These are phyloP conservation scores for Ciconia stormi DNA, from an alignment of 2,113 vertebrate genomes.

Conservation along the genomic window DNA sequence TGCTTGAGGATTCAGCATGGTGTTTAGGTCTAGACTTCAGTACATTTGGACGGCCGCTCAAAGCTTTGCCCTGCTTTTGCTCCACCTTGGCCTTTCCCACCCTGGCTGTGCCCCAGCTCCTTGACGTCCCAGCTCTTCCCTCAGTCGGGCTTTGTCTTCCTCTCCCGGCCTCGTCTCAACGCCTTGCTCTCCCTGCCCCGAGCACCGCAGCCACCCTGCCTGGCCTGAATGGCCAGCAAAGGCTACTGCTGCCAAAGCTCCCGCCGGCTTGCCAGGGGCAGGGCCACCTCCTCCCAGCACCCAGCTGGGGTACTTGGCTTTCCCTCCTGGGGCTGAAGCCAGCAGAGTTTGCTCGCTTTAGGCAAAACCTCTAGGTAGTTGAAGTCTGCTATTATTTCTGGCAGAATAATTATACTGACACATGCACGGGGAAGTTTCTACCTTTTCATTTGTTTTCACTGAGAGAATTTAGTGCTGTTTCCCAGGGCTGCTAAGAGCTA, in stretches of 20 bases:
- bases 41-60: neutral
- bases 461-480: neutral
- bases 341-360: neutral
- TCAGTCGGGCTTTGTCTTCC: neutral
- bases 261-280: neutral
- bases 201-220: neutral
- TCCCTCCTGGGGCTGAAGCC: neutral
- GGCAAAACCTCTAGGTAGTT: neutral
- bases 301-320: neutral
- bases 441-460: neutral
- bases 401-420: neutral
- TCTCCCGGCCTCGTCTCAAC: neutral
- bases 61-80: neutral
- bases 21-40: neutral
- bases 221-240: neutral
- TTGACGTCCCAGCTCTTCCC: neutral
- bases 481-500: neutral
- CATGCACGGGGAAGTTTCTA: rapidly evolving
- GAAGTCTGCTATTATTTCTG: neutral
- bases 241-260: neutral
- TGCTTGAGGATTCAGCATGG: neutral
- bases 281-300: neutral
- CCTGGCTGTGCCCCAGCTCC: neutral
- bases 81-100: neutral
- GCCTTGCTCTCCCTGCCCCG: neutral